Percentiles rank a stretch among this genome's conserved stretches.
Evolutionary conservation across 2,888 invertebrate species (phyloP).

Genomic region (Zelleria hepariella): DNA sequence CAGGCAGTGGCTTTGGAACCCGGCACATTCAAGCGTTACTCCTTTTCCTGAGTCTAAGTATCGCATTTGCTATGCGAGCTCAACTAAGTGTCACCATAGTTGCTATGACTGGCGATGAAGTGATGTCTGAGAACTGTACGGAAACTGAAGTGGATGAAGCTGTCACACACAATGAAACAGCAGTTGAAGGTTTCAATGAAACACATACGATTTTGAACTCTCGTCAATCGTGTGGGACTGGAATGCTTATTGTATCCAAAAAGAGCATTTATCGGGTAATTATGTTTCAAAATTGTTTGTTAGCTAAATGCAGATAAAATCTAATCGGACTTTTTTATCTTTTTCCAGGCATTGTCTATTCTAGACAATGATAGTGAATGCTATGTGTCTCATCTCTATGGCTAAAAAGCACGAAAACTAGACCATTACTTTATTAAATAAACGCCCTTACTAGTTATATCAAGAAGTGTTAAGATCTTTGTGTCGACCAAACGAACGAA

Average conservation of each 20-base stretch:
- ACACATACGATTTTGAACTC: background rate
- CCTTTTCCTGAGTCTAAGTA: slow-evolving; percentile 34
- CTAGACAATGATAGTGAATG: too few species aligned
- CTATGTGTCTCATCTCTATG: too few species aligned
- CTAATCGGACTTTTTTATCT: too few species aligned
- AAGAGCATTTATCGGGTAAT: background rate
- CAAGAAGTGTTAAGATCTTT: too few species aligned
- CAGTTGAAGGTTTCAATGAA: background rate
- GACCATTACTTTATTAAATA: too few species aligned
- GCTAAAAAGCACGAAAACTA: too few species aligned
- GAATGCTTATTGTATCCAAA: background rate
- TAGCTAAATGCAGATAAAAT: too few species aligned
- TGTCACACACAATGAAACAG: background rate
- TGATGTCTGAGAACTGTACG: background rate
- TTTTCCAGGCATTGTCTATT: too few species aligned
- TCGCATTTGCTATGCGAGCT: slow-evolving; percentile 24
- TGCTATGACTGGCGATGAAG: slow-evolving; percentile 29
- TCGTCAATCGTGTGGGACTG: background rate
- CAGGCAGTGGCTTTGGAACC: slow-evolving; percentile 27
- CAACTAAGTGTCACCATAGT: slow-evolving; percentile 43
- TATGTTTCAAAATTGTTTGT: background rate
- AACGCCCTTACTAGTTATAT: too few species aligned
- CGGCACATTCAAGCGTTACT: slow-evolving; percentile 38
- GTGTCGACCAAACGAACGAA: too few species aligned
- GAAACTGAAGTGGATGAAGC: background rate